Evolutionary conservation across 2,888 invertebrate species (phyloP).

Genomic region (Leucania comma): DNA sequence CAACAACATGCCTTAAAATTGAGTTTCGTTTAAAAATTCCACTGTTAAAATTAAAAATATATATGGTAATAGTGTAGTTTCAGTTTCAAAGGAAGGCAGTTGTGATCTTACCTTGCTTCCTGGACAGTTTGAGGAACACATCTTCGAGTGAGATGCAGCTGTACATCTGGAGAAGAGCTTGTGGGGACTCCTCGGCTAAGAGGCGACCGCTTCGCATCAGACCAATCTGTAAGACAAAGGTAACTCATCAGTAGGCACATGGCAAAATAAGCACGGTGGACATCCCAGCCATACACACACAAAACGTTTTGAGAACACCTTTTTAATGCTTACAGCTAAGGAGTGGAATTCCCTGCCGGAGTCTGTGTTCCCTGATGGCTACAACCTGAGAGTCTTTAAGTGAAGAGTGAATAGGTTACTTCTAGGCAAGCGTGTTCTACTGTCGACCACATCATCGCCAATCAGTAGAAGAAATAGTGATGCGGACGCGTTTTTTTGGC

Average conservation of each 20-base stretch:
- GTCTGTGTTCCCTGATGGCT: too few relatives aligned
- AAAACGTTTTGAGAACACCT: too few relatives aligned
- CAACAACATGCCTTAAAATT: background rate
- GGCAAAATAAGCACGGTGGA: background rate
- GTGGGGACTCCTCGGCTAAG: slow-evolving; percentile 97
- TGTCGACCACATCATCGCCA: too few relatives aligned
- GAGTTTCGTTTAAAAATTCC: slow-evolving; percentile 4
- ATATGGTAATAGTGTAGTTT: background rate
- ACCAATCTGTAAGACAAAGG: slow-evolving; percentile 93
- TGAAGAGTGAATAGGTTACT: too few relatives aligned
- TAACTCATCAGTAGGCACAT: background rate
- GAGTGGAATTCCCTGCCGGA: too few relatives aligned
- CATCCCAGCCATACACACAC: too few relatives aligned
- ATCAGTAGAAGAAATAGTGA: too few relatives aligned
- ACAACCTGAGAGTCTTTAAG: too few relatives aligned
- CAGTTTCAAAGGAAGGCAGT: background rate
- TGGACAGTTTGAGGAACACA: slow-evolving; percentile 97
- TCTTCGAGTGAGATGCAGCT: slow-evolving; percentile 96
- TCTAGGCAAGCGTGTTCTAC: too few relatives aligned
- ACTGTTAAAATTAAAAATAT: background rate
- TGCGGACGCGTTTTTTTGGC: too few relatives aligned
- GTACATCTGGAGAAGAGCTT: slow-evolving; percentile 95
- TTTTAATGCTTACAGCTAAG: too few relatives aligned
- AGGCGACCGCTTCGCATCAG: slow-evolving; percentile 98
- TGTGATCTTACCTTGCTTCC: slow-evolving; percentile 91